A percentile compares a stretch with the other conserved stretches of the same genome.
phyloP scores from a whole-genome alignment of 2,113 vertebrate species.

The Pandion haliaetus region DNA sequence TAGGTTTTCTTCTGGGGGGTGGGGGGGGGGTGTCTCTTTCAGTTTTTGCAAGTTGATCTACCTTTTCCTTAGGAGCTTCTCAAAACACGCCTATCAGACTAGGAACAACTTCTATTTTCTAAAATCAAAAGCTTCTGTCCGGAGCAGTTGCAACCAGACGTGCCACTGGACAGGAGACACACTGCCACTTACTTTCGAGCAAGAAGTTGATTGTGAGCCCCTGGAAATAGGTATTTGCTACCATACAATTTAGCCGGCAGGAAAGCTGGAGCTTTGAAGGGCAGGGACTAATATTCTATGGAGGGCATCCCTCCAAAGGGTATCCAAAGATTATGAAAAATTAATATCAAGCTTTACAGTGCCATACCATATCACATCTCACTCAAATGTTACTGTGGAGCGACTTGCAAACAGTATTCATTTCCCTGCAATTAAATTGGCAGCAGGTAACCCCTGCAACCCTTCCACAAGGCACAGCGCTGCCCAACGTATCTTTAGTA shows the following conservation, averaged over 20 bases:
- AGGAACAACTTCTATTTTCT: not conserved
- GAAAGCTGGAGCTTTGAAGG: not conserved
- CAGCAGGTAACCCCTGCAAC: not conserved
- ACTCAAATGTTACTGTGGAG: no score
- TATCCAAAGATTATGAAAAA: not conserved
- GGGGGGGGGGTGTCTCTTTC: not conserved
- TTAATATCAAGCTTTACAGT: not conserved
- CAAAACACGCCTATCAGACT: not conserved
- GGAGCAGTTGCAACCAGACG: not conserved
- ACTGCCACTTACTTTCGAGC: not conserved
- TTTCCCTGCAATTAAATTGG: not conserved
- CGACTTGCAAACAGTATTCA: not conserved
- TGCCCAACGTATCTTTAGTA: fast-evolving
- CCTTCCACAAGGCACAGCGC: no score
- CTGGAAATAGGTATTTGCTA: not conserved
- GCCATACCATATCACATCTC: not conserved
- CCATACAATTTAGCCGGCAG: not conserved
- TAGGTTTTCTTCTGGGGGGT: not conserved
- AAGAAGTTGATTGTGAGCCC: not conserved
- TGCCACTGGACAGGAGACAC: not conserved
- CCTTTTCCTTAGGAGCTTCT: not conserved
- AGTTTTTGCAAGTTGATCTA: not conserved
- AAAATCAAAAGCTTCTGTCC: not conserved
- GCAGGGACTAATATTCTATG: not conserved
- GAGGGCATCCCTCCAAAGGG: not conserved